These are phyloP conservation scores for Cabera pusaria DNA, from an alignment of 2,888 invertebrate genomes.

Conservation along the genomic window DNA sequence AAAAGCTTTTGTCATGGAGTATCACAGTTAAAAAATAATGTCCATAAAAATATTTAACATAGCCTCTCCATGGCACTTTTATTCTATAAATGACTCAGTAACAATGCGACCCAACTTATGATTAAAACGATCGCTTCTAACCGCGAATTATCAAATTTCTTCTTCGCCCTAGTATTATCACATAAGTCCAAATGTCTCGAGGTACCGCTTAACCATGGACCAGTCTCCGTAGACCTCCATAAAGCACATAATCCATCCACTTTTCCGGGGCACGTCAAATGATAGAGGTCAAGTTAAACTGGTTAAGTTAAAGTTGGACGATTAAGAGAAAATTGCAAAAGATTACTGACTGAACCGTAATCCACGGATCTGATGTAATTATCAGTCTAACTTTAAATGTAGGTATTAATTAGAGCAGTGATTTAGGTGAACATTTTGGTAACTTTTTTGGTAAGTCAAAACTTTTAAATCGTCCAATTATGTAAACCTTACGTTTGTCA, in stretches of 20 bases:
- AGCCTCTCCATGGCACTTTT: slow-evolving; percentile 48
- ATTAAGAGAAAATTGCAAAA: slow-evolving; percentile 80
- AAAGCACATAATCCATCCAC: slow-evolving; percentile 39
- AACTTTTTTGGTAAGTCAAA: slow-evolving; percentile 29
- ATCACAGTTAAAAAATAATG: no score
- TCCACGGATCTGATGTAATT: slow-evolving; percentile 70
- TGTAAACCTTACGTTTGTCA: slow-evolving; percentile 5
- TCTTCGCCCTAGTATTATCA: slow-evolving; percentile 78
- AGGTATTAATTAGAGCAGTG: slow-evolving; percentile 64
- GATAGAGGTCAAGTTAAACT: slow-evolving; percentile 45
- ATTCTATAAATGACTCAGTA: slow-evolving; percentile 59
- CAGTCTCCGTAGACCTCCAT: slow-evolving; percentile 41
- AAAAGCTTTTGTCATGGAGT: no score
- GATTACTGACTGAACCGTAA: slow-evolving; percentile 69
- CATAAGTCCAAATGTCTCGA: slow-evolving; percentile 80
- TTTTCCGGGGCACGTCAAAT: slow-evolving; percentile 30
- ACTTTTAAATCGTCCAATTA: slow-evolving; percentile 23
- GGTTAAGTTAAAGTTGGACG: slow-evolving; percentile 58
- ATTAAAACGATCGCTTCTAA: slow-evolving; percentile 80
- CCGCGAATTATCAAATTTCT: slow-evolving; percentile 82
- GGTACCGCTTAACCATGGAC: slow-evolving; percentile 55
- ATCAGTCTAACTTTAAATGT: slow-evolving; percentile 69
- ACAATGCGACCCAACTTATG: slow-evolving; percentile 73
- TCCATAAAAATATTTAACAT: no score
- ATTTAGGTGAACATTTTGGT: slow-evolving; percentile 53